Conservation (phyloP, 1,140 invertebrate genomes). For the Pantala flavescens region DNA sequence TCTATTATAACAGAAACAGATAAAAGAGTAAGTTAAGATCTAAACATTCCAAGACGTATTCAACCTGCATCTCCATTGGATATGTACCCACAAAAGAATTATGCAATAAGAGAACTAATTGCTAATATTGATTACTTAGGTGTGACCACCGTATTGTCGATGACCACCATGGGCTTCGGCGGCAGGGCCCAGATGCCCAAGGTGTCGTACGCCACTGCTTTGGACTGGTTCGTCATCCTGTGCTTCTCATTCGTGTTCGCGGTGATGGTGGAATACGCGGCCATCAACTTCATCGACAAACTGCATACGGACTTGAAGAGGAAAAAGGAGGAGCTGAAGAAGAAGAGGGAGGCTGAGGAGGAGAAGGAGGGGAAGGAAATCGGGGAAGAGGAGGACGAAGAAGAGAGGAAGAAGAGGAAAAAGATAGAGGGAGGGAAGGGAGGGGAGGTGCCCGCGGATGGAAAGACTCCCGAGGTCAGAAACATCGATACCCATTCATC, state of each 20-base stretch:
- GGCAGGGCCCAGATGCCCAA: constrained; percentile 44
- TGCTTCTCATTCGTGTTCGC: constrained; percentile 50
- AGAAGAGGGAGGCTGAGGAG: constrained; percentile 18
- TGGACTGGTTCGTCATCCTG: constrained; percentile 50
- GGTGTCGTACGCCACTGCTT: constrained; percentile 47
- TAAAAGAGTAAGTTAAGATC: too few relatives aligned
- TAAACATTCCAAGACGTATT: too few relatives aligned
- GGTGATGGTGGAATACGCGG: constrained; percentile 48
- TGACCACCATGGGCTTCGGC: constrained; percentile 48
- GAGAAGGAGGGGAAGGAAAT: not conserved
- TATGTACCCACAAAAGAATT: too few relatives aligned
- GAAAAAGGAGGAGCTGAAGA: constrained; percentile 28
- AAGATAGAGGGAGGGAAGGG: not conserved
- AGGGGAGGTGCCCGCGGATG: not conserved
- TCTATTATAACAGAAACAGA: too few relatives aligned
- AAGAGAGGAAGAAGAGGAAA: not conserved
- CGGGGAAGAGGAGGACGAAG: not conserved
- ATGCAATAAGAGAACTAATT: too few relatives aligned
- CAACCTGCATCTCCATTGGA: too few relatives aligned
- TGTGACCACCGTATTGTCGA: constrained; percentile 49
- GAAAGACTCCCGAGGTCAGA: not conserved
- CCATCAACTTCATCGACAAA: constrained; percentile 50
- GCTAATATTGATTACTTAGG: constrained; percentile 31
- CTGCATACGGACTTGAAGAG: constrained; percentile 31
- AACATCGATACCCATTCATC: too few relatives aligned